Evolutionary conservation across 1,140 invertebrate species (phyloP).

Genomic region (Sarcophaga peregrina): DNA sequence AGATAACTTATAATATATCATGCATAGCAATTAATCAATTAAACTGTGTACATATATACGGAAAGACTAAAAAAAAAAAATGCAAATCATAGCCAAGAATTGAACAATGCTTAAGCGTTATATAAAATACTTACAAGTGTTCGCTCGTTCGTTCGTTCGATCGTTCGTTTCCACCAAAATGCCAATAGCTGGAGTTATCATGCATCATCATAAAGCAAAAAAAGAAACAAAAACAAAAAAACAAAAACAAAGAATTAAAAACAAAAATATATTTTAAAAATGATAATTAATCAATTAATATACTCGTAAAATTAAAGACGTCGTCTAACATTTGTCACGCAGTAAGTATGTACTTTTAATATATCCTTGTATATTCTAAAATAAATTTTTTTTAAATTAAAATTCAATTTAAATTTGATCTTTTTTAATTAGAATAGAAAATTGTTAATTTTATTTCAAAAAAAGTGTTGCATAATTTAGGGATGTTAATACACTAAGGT

Average conservation of each 20-base stretch:
- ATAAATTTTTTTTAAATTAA: too few relatives aligned
- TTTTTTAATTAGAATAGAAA: neutral
- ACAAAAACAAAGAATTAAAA: constrained; percentile 27
- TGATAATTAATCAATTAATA: too few relatives aligned
- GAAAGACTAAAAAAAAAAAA: neutral
- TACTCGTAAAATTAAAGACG: neutral
- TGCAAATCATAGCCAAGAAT: too few relatives aligned
- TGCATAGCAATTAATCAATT: neutral
- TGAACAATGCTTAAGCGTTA: neutral
- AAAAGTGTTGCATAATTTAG: neutral
- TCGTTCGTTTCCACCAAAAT: neutral
- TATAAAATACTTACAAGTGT: neutral
- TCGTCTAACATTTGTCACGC: constrained; percentile 38
- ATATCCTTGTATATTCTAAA: too few relatives aligned
- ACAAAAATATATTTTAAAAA: neutral
- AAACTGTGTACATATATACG: neutral
- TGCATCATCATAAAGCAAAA: constrained; percentile 15
- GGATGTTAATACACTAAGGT: neutral
- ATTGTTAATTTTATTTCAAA: neutral
- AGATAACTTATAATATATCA: neutral
- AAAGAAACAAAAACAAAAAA: constrained; percentile 23
- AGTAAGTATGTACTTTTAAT: too few relatives aligned
- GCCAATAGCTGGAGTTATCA: constrained; percentile 15
- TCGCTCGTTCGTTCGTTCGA: neutral
- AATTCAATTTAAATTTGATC: too few relatives aligned